Evolutionary conservation across 2,888 invertebrate genomes (phyloP).

Genomic region (Peribatodes rhomboidaria): DNA sequence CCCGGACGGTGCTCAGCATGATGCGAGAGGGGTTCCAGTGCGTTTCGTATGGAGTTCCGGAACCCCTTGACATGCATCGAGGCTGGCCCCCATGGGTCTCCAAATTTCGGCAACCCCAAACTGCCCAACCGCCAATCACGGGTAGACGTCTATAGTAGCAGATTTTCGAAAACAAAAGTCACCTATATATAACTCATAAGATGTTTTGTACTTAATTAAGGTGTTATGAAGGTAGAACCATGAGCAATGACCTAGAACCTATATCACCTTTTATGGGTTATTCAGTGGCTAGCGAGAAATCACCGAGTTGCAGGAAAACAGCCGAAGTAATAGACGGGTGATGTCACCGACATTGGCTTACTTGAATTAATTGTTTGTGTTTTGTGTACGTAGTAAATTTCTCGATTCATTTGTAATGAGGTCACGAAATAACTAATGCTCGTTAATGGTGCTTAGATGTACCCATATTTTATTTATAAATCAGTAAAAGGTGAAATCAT

Average conservation of each 20-base stretch:
- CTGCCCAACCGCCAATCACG: too few relatives aligned
- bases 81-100: too few relatives aligned
- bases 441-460: background rate
- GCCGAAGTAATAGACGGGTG: conserved; percentile 1
- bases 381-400: conserved; percentile 2
- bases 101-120: too few relatives aligned
- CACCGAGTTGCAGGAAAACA: conserved; percentile 41
- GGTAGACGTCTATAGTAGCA: too few relatives aligned
- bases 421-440: background rate
- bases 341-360: conserved; percentile 40
- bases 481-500: background rate
- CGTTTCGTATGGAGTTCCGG: too few relatives aligned
- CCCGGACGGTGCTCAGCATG: too few relatives aligned
- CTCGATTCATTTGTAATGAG: background rate
- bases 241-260: conserved; percentile 12
- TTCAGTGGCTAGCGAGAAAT: conserved; percentile 33
- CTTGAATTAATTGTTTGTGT: background rate
- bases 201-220: too few relatives aligned
- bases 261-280: conserved; percentile 33
- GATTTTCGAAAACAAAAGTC: too few relatives aligned
- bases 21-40: too few relatives aligned
- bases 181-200: too few relatives aligned
- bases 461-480: background rate
- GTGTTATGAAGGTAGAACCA: background rate
- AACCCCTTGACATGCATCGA: too few relatives aligned